Conservation (phyloP, 2,113 vertebrate genomes). For the Pelusios castaneus region DNA sequence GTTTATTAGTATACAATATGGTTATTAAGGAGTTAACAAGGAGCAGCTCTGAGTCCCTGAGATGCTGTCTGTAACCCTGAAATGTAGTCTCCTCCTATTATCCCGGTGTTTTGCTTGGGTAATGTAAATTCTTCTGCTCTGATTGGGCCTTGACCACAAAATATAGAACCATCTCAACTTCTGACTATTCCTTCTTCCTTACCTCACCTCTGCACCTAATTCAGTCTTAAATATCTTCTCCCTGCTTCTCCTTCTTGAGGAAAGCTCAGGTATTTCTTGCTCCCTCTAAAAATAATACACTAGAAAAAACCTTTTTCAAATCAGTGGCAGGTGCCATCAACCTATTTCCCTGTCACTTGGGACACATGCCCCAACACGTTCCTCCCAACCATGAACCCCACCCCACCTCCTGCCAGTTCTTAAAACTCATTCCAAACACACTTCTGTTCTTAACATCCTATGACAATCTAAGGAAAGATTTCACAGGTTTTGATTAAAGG, state of each 20-base stretch:
- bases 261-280: neutral
- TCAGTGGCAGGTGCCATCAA: neutral
- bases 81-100: neutral
- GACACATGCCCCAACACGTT: neutral
- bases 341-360: neutral
- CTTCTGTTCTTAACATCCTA: neutral
- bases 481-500: neutral
- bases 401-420: neutral
- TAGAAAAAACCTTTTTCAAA: neutral
- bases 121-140: neutral
- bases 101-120: rapidly evolving
- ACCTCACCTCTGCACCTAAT: neutral
- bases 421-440: neutral
- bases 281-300: neutral
- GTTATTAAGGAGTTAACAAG: neutral
- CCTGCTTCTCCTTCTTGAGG: neutral
- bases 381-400: neutral
- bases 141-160: rapidly evolving
- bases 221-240: neutral
- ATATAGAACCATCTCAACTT: too few species aligned
- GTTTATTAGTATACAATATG: neutral
- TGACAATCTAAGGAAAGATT: neutral
- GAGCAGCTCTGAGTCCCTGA: neutral
- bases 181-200: neutral
- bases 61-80: neutral